A percentile compares a stretch with the other conserved stretches of the same genome.
phyloP scores from a whole-genome alignment of 2,113 vertebrate species.

The Strigops habroptila region DNA sequence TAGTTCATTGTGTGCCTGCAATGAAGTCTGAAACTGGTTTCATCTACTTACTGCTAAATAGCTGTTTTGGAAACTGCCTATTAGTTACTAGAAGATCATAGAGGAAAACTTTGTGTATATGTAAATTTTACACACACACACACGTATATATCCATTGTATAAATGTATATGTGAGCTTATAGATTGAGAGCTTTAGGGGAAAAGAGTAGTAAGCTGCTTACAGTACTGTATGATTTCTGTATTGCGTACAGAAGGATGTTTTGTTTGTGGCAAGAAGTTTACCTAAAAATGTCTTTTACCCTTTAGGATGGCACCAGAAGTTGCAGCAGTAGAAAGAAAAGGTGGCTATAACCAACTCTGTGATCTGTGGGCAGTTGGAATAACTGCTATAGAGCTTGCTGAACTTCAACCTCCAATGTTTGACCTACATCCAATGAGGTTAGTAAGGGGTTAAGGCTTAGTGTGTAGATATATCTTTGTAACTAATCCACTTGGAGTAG shows the following conservation, averaged over 20 bases:
- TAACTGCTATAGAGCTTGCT: conserved; percentile 96
- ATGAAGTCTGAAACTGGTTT: background rate
- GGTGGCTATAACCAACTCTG: conserved; percentile 98
- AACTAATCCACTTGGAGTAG: background rate
- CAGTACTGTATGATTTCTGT: background rate
- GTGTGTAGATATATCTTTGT: background rate
- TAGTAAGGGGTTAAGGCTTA: conserved; percentile 10
- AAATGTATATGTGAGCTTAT: background rate
- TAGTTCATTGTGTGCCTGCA: background rate
- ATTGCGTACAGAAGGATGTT: background rate
- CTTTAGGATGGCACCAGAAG: conserved; percentile 97
- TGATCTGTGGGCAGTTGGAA: conserved; percentile 98
- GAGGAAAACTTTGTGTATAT: background rate
- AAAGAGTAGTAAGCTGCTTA: background rate
- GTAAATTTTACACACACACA: background rate
- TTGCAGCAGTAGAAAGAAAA: conserved; percentile 97
- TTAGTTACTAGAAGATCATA: background rate
- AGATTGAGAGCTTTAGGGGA: background rate
- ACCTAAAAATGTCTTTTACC: background rate
- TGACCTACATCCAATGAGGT: conserved; percentile 98
- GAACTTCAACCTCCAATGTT: conserved; percentile 99
- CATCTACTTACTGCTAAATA: background rate
- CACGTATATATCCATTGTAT: fast-evolving
- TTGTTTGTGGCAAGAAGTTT: background rate
- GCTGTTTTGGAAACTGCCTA: background rate